Evolutionary conservation across 1,140 invertebrate species (phyloP), one percentile per base, ranked within the genome.

Genomic region (Cepaea nemoralis): DNA sequence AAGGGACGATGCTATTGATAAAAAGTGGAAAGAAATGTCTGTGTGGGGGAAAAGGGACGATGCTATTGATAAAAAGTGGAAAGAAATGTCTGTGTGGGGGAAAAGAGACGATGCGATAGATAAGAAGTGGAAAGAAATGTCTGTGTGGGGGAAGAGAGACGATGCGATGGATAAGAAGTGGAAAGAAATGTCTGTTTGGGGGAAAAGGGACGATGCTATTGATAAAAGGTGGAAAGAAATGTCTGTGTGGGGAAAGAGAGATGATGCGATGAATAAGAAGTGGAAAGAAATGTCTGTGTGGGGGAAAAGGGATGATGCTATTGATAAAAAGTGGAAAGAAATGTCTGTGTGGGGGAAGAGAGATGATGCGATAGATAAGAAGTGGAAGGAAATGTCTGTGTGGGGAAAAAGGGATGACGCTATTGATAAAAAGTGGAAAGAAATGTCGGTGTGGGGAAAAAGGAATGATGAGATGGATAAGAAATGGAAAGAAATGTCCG

Each of bases 81-180:
- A 77, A 77, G 33, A 77, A 55, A 77, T 77, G 74, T 50, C 74
- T 16, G 42, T 77, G 22, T 77, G 74, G 42, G 74, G 42, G 3
- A 77, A 77, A 27, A 40, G 71, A 27, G 73, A 75, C n/a, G 40
- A 45, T 35, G 48, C 27, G 1, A 33, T 37, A 24, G 55, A 77
- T n/a, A 77, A 59, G 24, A 77, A 63, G 33, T 77, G 55, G 55
- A 77, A 77, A 66, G n/a, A 77, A 63, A 77, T 77, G 75, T 59
- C 75, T n/a, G 48, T 77, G 16, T 77, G 75, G 48, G 75, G 48
- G 24, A 77, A 77, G 33, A 8, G 73, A 14, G 73, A 75, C 16
- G 45, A 48, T 19, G 48, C 48, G 0, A 33, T 37, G 31, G 55
- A 77, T 6, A 77, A 59, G 24, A 77, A 63, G n/a, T 77, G 55